Conservation (phyloP, 2,113 vertebrate species). For the Petaurus breviceps region DNA sequence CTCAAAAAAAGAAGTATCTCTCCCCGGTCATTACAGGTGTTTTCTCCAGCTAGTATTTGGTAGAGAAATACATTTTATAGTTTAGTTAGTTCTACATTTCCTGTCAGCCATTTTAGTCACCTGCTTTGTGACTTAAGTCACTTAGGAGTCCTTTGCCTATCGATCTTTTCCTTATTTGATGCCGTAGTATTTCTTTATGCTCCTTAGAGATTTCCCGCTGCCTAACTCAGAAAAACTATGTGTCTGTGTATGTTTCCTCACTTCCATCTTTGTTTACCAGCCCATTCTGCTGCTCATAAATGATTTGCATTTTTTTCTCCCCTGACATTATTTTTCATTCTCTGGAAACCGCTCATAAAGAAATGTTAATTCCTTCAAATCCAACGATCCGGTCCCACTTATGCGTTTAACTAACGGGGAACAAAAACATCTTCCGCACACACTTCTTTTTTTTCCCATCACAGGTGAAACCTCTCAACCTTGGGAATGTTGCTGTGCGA, state of each 20-base stretch:
- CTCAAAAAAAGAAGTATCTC: neutral
- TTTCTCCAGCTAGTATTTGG: neutral
- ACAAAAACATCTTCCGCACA: neutral
- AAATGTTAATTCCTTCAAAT: neutral
- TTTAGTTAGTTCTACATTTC: neutral
- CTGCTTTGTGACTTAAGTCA: neutral
- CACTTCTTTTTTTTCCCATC: neutral
- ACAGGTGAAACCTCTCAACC: neutral
- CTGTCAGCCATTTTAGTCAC: neutral
- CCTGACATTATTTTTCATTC: slow-evolving; percentile 14
- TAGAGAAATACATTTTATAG: neutral
- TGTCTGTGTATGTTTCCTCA: neutral
- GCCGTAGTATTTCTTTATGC: neutral
- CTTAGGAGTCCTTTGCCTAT: neutral
- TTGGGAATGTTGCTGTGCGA: neutral
- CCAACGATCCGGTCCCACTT: neutral
- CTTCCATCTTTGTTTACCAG: slow-evolving; percentile 26
- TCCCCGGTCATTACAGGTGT: neutral
- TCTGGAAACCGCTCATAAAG: neutral
- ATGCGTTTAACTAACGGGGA: neutral
- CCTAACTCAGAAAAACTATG: neutral
- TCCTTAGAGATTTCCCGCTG: neutral
- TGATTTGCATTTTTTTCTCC: neutral
- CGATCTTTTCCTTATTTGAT: neutral
- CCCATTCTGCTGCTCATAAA: neutral